Base-by-base conservation (phyloP, 2,113 vertebrate species). In the Panurus biarmicus region DNA sequence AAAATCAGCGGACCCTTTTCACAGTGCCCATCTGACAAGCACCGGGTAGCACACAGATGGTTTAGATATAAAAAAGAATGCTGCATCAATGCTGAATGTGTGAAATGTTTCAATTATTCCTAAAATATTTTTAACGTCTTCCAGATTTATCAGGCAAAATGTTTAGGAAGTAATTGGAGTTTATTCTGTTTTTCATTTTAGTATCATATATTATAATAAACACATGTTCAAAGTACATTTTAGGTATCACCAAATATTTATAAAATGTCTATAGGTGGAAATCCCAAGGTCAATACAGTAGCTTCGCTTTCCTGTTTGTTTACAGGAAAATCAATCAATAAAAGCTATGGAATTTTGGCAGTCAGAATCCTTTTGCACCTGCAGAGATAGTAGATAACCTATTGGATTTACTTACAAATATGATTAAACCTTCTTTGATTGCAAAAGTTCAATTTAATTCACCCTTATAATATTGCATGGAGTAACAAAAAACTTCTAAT, bases 41-140 rank as follows among this genome's bases (percentile, higher is more conserved):
- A 26, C 20, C 1, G 86, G 91, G 69, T 84, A 91, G 75, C 4
- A 2, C 90, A 94, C 96, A 97, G 94, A 94, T 97, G 97, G 94
- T 98, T 97, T 96, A 81, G 69, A 91, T 97, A 96, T 90, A 95
- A 92, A 96, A 90, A 97, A 97, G 77, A 97, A 97, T 94, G 84
- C 94, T 90, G 93, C 97, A 96, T 97, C 97, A 87, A 87, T 97
- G 88, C 67, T 97, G 72, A 89, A 97, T 96, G 97, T 98, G 97
- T 97, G 96, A 98, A 98, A 97, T 97, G 95, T 97, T 98, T 97
- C 97, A 97, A 95, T 97, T 97, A 97, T 97, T 97, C 93, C 90
- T 94, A 91, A 97, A 97, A 97, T 94, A 96, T 96, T 97, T 94
- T 94, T 96, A 97, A 97, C 28, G 1, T 96, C 82, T 97, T 97